These are phyloP conservation scores for Nysson spinosus DNA, from an alignment of 2,888 invertebrate species.

Conservation along the genomic window DNA sequence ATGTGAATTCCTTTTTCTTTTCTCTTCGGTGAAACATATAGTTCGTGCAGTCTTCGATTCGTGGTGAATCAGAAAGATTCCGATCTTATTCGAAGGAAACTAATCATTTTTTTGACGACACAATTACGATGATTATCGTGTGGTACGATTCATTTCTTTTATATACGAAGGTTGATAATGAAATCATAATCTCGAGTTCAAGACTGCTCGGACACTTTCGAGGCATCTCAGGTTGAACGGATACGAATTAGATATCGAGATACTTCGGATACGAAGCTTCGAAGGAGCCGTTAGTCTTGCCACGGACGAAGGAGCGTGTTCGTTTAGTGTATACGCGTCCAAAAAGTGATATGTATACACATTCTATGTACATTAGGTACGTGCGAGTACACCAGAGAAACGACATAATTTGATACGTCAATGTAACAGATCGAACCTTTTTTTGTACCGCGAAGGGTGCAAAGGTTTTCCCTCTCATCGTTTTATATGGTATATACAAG, in stretches of 20 bases:
- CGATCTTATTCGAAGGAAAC: no score
- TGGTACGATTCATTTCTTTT: no score
- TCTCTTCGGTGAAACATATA: constrained; percentile 2
- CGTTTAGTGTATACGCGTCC: constrained; percentile 19
- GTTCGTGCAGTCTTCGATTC: constrained; percentile 23
- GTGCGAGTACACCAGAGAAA: constrained; percentile 14
- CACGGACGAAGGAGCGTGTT: constrained; percentile 47
- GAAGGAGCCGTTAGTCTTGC: constrained; percentile 49
- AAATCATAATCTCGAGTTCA: not conserved
- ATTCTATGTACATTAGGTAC: constrained; percentile 16
- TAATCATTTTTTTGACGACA: no score
- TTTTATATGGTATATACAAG: constrained; percentile 30
- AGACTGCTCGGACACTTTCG: constrained; percentile 2
- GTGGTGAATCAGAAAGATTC: not conserved
- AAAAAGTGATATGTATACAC: constrained; percentile 14
- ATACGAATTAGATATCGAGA: constrained; percentile 14
- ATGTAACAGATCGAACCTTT: constrained; percentile 21
- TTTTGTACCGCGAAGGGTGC: constrained; percentile 37
- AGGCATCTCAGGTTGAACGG: not conserved
- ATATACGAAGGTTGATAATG: no score
- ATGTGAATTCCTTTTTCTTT: constrained; percentile 23
- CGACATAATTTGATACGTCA: constrained; percentile 27
- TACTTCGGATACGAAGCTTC: constrained; percentile 25
- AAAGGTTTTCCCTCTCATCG: constrained; percentile 15
- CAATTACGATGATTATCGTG: no score